Conservation (phyloP, 64 coral and sea anemone genomes). For the Acropora yongei region DNA sequence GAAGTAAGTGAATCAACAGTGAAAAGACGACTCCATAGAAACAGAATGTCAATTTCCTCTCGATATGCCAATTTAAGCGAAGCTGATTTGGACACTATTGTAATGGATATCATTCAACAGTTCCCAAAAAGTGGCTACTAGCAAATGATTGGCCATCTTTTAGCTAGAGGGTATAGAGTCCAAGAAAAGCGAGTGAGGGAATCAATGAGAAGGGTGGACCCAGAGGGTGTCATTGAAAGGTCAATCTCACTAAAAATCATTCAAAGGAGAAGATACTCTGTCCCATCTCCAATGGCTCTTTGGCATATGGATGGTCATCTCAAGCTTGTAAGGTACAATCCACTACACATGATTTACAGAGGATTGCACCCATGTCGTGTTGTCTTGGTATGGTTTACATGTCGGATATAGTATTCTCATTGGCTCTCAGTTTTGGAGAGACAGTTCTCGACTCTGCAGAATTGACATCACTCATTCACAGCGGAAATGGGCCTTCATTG, state of each 20-base stretch:
- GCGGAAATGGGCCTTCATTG: too few species aligned
- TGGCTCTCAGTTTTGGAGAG: too few species aligned
- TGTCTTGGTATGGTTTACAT: too few species aligned
- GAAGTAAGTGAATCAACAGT: constrained; percentile 44
- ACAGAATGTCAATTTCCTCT: constrained; percentile 37
- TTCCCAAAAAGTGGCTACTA: constrained; percentile 62
- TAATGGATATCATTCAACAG: constrained; percentile 26
- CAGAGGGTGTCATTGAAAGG: constrained; percentile 62
- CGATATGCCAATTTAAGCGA: constrained; percentile 42
- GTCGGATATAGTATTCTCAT: too few species aligned
- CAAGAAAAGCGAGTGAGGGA: constrained; percentile 28
- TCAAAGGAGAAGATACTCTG: constrained; percentile 38
- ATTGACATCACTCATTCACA: too few species aligned
- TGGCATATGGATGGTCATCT: neutral
- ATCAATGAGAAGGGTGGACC: constrained; percentile 22
- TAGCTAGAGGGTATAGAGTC: too few species aligned
- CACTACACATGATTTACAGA: too few species aligned
- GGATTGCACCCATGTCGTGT: too few species aligned
- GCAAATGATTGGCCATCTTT: constrained; percentile 43
- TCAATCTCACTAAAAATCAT: constrained; percentile 55
- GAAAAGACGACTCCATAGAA: constrained; percentile 21
- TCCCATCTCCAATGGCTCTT: constrained; percentile 36
- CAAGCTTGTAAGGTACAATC: too few species aligned
- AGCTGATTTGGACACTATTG: constrained; percentile 45
- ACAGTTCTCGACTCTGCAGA: too few species aligned